These are phyloP conservation scores for Sarcophaga variegata DNA, from an alignment of 2,888 invertebrate genomes.

Conservation along the genomic window DNA sequence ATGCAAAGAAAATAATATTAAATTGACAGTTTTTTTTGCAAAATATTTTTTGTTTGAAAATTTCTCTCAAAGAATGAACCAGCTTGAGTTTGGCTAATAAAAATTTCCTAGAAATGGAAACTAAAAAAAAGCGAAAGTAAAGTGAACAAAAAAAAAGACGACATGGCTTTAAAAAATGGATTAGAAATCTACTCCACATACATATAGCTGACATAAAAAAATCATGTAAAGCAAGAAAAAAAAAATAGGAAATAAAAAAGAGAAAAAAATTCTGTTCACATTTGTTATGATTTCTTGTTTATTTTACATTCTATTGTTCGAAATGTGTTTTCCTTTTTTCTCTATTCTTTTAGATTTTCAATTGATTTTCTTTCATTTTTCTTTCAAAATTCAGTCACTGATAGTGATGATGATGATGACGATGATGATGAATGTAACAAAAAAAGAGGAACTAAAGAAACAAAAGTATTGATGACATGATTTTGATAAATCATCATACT, in stretches of 20 bases:
- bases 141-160: too few relatives aligned
- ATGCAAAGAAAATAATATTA: too few relatives aligned
- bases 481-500: slow-evolving; percentile 40
- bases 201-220: too few relatives aligned
- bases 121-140: too few relatives aligned
- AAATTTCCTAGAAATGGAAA: too few relatives aligned
- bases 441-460: too few relatives aligned
- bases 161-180: too few relatives aligned
- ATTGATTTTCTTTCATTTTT: background rate
- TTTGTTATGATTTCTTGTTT: background rate
- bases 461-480: slow-evolving; percentile 42
- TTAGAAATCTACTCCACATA: too few relatives aligned
- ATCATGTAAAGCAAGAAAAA: background rate
- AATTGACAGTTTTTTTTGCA: too few relatives aligned
- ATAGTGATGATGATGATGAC: background rate
- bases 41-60: too few relatives aligned
- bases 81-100: too few relatives aligned
- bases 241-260: background rate
- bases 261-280: background rate
- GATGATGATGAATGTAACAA: background rate
- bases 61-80: too few relatives aligned
- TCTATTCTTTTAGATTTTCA: background rate
- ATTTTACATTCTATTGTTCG: background rate
- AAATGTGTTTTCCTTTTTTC: background rate
- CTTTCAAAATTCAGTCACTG: slow-evolving; percentile 1